A percentile compares a stretch with the other conserved stretches of the same genome.
Conservation (phyloP, 2,888 invertebrate species). For the Thecocarcelia acutangulata region DNA sequence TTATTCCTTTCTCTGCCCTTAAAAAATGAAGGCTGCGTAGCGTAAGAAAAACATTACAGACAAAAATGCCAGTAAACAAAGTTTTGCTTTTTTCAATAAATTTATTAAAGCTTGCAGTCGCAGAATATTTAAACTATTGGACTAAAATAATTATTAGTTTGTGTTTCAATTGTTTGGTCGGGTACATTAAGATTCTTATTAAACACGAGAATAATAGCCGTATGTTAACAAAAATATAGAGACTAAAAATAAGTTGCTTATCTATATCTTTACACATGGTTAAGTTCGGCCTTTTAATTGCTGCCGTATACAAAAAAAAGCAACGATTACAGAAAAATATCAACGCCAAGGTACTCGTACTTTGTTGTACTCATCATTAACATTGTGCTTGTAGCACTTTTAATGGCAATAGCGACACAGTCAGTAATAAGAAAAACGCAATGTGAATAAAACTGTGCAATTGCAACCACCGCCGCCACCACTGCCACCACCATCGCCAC, state of each 20-base stretch:
- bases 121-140: background rate
- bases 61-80: too few relatives aligned
- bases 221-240: slow-evolving; percentile 29
- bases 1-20: too few relatives aligned
- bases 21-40: too few relatives aligned
- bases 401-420: slow-evolving; percentile 50
- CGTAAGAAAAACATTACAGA: too few relatives aligned
- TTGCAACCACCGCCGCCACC: slow-evolving; percentile 49
- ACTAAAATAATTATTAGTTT: slow-evolving; percentile 42
- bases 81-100: too few relatives aligned
- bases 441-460: slow-evolving; percentile 43
- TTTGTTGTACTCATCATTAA: slow-evolving; percentile 47
- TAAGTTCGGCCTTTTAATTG: slow-evolving; percentile 81
- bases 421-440: slow-evolving; percentile 46
- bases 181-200: slow-evolving; percentile 54
- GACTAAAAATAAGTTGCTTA: slow-evolving; percentile 75
- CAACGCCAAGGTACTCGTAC: slow-evolving; percentile 58
- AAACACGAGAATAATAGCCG: slow-evolving; percentile 20
- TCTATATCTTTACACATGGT: slow-evolving; percentile 82
- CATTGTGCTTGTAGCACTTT: slow-evolving; percentile 22
- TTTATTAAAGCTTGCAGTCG: too few relatives aligned
- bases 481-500: background rate
- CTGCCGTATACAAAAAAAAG: slow-evolving; percentile 68
- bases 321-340: slow-evolving; percentile 32
- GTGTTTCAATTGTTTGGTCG: slow-evolving; percentile 36